Conservation (phyloP, 2,113 vertebrate genomes). For the Carollia perspicillata region DNA sequence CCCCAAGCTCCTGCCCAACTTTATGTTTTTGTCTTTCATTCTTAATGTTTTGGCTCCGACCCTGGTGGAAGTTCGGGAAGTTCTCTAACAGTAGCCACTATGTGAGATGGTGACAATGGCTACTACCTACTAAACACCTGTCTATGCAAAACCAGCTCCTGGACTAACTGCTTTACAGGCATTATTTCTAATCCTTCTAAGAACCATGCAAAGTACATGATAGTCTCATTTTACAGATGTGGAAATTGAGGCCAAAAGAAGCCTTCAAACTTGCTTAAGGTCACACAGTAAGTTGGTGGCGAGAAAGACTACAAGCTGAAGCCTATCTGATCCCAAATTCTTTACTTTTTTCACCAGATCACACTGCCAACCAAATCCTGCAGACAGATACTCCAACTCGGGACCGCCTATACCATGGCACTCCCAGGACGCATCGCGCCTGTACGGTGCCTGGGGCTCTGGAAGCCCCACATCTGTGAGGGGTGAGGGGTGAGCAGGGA, state of each 20-base stretch:
- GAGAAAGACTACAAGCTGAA: background rate
- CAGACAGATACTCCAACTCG: background rate
- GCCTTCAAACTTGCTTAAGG: background rate
- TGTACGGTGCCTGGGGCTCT: background rate
- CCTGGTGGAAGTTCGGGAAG: background rate
- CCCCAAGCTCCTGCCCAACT: background rate
- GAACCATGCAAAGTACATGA: background rate
- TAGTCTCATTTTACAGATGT: background rate
- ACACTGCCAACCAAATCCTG: background rate
- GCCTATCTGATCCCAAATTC: background rate
- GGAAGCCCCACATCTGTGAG: too few species aligned
- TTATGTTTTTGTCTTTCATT: background rate
- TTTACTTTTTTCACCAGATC: background rate
- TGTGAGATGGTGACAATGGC: background rate
- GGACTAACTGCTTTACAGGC: background rate
- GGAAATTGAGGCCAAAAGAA: background rate
- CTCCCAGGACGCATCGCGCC: background rate
- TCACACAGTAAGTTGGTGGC: background rate
- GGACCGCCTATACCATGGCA: background rate
- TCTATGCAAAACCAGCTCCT: background rate
- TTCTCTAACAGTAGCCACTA: background rate
- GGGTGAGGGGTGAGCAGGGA: background rate
- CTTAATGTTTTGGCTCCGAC: background rate
- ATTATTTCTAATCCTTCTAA: background rate
- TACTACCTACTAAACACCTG: background rate